phyloP scores from a whole-genome alignment of 1,140 invertebrate species.

The Tribolium castaneum region DNA sequence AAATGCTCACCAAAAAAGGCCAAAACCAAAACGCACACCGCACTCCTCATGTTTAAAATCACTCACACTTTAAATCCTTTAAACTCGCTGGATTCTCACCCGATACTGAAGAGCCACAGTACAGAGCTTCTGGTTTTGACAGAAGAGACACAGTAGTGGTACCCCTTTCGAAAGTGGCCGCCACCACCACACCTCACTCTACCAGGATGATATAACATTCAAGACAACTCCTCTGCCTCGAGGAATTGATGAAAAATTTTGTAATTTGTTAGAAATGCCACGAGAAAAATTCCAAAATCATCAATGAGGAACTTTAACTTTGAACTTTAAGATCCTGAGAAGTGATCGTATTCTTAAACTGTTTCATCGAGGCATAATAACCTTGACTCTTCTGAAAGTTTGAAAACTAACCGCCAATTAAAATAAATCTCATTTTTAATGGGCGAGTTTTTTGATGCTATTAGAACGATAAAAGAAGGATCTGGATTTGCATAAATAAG shows the following conservation, averaged over 20 bases:
- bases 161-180: constrained; percentile 38
- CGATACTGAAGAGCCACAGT: constrained; percentile 16
- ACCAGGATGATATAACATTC: constrained; percentile 23
- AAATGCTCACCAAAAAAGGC: constrained; percentile 34
- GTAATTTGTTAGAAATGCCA: constrained; percentile 11
- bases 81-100: neutral
- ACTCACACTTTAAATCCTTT: neutral
- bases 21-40: constrained; percentile 34
- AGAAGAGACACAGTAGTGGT: constrained; percentile 16
- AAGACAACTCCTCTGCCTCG: constrained; percentile 12
- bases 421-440: constrained; percentile 20
- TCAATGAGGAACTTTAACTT: constrained; percentile 33
- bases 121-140: constrained; percentile 32
- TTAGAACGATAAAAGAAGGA: constrained; percentile 12
- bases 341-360: neutral
- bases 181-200: constrained; percentile 27
- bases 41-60: constrained; percentile 37
- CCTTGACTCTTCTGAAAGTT: constrained; percentile 31
- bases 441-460: neutral
- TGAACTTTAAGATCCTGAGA: constrained; percentile 23
- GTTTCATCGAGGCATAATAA: neutral
- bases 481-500: constrained; percentile 6
- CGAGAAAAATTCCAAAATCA: constrained; percentile 16
- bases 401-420: constrained; percentile 16
- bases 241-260: neutral